Percentiles rank a stretch among this genome's conserved stretches.
phyloP scores from a whole-genome alignment of 2,888 invertebrate species.

The Aphidius colemani region DNA sequence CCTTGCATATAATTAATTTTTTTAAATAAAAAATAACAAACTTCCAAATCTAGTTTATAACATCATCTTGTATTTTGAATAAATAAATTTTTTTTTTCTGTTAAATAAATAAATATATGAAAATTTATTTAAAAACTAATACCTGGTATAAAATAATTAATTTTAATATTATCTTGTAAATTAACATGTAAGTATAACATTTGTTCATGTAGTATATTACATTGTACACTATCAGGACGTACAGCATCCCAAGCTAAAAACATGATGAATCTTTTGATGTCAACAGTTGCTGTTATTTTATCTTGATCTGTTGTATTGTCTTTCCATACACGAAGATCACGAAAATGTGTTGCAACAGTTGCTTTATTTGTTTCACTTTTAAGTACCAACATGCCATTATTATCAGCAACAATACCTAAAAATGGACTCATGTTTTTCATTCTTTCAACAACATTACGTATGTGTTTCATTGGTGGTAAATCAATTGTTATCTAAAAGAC shows the following conservation, averaged over 20 bases:
- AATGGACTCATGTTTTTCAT: constrained; percentile 79
- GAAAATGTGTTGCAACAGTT: constrained; percentile 80
- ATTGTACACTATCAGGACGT: constrained; percentile 73
- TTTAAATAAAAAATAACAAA: neutral
- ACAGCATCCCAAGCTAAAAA: constrained; percentile 81
- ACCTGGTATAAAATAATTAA: constrained; percentile 83
- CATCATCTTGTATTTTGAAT: neutral
- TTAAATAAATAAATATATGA: neutral
- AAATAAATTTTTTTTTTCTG: constrained; percentile 3
- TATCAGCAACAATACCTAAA: constrained; percentile 74
- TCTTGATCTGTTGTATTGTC: constrained; percentile 61
- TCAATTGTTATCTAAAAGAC: constrained; percentile 73
- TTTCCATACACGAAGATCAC: constrained; percentile 70
- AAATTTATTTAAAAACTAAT: constrained; percentile 2
- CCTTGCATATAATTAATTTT: constrained; percentile 62
- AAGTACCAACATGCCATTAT: constrained; percentile 72
- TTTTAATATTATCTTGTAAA: constrained; percentile 73
- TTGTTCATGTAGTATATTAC: constrained; percentile 76
- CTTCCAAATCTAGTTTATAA: neutral
- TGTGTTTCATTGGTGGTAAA: constrained; percentile 76
- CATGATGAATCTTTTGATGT: constrained; percentile 78
- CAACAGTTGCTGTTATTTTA: constrained; percentile 69
- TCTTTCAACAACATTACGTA: constrained; percentile 81
- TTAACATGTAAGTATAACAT: constrained; percentile 77
- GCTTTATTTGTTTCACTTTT: constrained; percentile 81